These are phyloP conservation scores for Arion vulgaris DNA, from an alignment of 1,140 invertebrate genomes.

Conservation along the genomic window DNA sequence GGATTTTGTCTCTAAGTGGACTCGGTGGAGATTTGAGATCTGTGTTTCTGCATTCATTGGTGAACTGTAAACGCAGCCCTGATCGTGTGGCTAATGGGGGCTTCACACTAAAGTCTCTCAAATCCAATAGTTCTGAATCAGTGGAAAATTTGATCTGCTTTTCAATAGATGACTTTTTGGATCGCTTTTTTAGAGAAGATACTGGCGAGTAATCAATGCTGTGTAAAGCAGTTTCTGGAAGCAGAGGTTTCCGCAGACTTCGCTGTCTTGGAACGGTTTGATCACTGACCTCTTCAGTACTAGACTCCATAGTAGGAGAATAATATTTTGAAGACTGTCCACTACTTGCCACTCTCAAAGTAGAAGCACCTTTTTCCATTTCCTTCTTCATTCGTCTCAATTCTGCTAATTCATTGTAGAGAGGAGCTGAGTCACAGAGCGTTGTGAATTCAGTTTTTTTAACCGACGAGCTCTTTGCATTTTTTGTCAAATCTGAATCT, in stretches of 20 bases:
- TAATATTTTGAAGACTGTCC: constrained; percentile 31
- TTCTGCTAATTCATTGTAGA: neutral
- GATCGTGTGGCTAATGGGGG: neutral
- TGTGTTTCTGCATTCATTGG: neutral
- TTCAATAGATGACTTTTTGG: constrained; percentile 24
- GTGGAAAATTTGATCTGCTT: neutral
- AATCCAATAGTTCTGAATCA: neutral
- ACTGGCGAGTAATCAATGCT: constrained; percentile 40
- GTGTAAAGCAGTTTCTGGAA: neutral
- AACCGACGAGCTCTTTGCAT: neutral
- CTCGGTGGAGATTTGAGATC: constrained; percentile 7
- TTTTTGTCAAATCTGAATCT: neutral
- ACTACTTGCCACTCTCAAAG: constrained; percentile 25
- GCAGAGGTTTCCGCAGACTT: constrained; percentile 17
- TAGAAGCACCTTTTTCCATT: constrained; percentile 48
- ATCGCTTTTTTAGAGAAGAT: constrained; percentile 45
- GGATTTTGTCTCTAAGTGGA: constrained; percentile 2
- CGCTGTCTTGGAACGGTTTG: constrained; percentile 43
- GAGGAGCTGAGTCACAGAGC: constrained; percentile 21
- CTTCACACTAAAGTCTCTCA: neutral
- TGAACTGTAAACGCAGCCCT: neutral
- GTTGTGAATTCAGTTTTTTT: neutral
- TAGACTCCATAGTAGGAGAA: constrained; percentile 16
- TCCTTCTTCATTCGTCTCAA: constrained; percentile 29
- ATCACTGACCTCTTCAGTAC: constrained; percentile 39